phyloP scores from a whole-genome alignment of 2,797 vertebrate species.

The Phataginus tetradactyla region DNA sequence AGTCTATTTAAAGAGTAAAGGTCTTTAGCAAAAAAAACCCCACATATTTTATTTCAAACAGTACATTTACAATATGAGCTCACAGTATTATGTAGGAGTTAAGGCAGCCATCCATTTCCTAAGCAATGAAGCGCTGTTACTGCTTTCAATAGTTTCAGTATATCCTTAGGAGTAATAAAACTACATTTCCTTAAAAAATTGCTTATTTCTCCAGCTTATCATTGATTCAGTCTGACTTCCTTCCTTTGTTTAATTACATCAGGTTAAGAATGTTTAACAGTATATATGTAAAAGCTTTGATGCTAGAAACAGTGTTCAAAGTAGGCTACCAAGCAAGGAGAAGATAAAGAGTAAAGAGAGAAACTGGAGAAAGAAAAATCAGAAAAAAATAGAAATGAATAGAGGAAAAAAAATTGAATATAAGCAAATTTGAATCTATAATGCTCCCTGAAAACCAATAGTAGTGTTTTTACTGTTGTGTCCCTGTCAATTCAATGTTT shows the following conservation, averaged over 20 bases:
- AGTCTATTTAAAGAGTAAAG: background rate
- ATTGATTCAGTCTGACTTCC: slow-evolving; percentile 31
- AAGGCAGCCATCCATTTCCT: background rate
- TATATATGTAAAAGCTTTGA: background rate
- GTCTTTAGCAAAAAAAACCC: background rate
- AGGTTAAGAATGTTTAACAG: slow-evolving; percentile 43
- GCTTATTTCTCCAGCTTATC: slow-evolving; percentile 44
- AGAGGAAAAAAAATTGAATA: background rate
- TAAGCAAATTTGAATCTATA: background rate
- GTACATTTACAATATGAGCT: slow-evolving; percentile 11
- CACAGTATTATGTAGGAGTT: background rate
- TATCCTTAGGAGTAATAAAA: slow-evolving; percentile 35
- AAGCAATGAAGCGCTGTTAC: background rate
- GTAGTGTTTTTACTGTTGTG: accelerated
- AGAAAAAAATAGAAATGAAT: background rate
- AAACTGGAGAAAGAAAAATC: background rate
- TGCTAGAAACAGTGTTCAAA: background rate
- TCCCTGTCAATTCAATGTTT: background rate
- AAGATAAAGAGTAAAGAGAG: background rate
- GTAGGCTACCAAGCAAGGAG: background rate
- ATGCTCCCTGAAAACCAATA: background rate
- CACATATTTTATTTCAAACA: background rate
- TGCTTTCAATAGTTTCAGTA: slow-evolving; percentile 6
- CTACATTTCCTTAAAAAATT: slow-evolving; percentile 51
- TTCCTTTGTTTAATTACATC: slow-evolving; percentile 48